These are phyloP conservation scores for Patella vulgata DNA, from an alignment of 1,140 invertebrate species.

Conservation along the genomic window DNA sequence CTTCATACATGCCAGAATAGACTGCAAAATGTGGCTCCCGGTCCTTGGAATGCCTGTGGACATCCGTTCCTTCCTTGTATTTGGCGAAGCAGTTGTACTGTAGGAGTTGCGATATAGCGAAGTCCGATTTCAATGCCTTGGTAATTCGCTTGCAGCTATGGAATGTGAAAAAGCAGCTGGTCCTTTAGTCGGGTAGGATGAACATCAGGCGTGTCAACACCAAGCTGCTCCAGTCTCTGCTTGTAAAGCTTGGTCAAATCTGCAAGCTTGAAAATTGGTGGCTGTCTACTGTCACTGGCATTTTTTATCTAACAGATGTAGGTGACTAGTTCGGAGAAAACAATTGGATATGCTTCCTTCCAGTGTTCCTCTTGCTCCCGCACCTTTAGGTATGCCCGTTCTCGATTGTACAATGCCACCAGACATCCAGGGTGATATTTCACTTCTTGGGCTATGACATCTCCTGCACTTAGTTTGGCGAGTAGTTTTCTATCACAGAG, in stretches of 20 bases:
- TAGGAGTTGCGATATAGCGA: slow-evolving; percentile 28
- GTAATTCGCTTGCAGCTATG: slow-evolving; percentile 20
- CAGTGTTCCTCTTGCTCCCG: too few relatives aligned
- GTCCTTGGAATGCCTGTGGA: slow-evolving; percentile 24
- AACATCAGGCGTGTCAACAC: slow-evolving; percentile 8
- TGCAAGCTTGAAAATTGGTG: slow-evolving; percentile 6
- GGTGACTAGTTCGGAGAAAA: too few relatives aligned
- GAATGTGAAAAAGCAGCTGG: slow-evolving; percentile 11
- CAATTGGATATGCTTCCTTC: too few relatives aligned
- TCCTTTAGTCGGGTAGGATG: too few relatives aligned
- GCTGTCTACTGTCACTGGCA: neutral
- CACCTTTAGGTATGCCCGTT: too few relatives aligned
- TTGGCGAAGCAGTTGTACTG: slow-evolving; percentile 28
- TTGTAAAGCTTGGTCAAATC: slow-evolving; percentile 14
- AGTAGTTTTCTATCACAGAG: too few relatives aligned
- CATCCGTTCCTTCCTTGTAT: slow-evolving; percentile 6
- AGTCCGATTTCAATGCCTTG: slow-evolving; percentile 23
- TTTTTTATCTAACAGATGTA: too few relatives aligned
- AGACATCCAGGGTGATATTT: too few relatives aligned
- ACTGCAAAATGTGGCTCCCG: slow-evolving; percentile 31
- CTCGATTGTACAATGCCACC: too few relatives aligned
- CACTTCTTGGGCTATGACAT: too few relatives aligned
- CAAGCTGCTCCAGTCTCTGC: slow-evolving; percentile 5
- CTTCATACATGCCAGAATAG: slow-evolving; percentile 30
- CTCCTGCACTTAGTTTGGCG: too few relatives aligned